Percentiles rank a stretch among this genome's conserved stretches.
Evolutionary conservation across 2,113 vertebrate genomes (phyloP).

Genomic region (Chaetodon auriga): DNA sequence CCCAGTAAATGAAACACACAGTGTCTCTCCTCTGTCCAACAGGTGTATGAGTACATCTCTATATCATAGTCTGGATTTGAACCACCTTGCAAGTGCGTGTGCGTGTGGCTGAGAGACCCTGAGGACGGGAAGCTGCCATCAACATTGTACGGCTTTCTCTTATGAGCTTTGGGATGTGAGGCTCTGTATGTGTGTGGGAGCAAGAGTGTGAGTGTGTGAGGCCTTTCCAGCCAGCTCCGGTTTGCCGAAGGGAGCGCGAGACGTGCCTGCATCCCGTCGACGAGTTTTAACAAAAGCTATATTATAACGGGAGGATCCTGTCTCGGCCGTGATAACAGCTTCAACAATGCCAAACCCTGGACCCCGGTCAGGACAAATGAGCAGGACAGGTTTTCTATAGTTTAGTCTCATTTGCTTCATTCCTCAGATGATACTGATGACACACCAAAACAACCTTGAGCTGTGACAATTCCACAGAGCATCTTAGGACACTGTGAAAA

Average conservation of each 20-base stretch:
- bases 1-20: slow-evolving; percentile 61
- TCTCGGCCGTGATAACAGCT: slow-evolving; percentile 66
- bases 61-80: slow-evolving; percentile 25
- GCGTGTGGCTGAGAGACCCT: neutral
- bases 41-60: slow-evolving; percentile 12
- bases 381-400: slow-evolving; percentile 30
- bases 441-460: slow-evolving; percentile 71
- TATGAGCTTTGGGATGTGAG: slow-evolving; percentile 53
- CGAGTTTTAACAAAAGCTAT: slow-evolving; percentile 58
- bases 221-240: slow-evolving; percentile 20
- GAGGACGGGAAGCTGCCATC: slow-evolving; percentile 53
- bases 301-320: slow-evolving; percentile 63
- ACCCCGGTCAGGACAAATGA: slow-evolving; percentile 52
- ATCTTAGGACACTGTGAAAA: slow-evolving; percentile 41
- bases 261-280: slow-evolving; percentile 48
- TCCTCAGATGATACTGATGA: slow-evolving; percentile 58
- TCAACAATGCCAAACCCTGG: slow-evolving; percentile 47
- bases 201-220: slow-evolving; percentile 21
- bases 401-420: slow-evolving; percentile 50
- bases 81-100: slow-evolving; percentile 17
- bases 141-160: slow-evolving; percentile 66
- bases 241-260: slow-evolving; percentile 53
- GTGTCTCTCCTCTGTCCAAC: slow-evolving; percentile 25
- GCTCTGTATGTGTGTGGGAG: neutral
- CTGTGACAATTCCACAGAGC: slow-evolving; percentile 28